Conservation (phyloP, 2,113 vertebrate genomes). For the Phalacrocorax aristotelis region DNA sequence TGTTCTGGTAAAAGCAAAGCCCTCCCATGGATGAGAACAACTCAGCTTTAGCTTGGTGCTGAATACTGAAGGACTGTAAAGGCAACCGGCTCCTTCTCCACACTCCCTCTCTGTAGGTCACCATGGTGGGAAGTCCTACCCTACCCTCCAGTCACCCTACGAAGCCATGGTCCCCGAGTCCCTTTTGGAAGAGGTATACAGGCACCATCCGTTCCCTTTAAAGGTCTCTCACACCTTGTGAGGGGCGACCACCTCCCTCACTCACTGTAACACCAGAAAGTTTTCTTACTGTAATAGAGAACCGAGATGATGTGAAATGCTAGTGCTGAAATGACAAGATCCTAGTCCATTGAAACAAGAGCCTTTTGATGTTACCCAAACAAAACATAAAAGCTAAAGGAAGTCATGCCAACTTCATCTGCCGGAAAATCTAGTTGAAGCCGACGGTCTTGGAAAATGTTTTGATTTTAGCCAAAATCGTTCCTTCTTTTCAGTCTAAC, state of each 20-base stretch:
- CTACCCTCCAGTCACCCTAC: background rate
- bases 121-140: background rate
- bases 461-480: background rate
- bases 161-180: rapidly evolving
- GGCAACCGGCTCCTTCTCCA: background rate
- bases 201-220: background rate
- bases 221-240: background rate
- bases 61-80: background rate
- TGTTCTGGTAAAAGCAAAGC: background rate
- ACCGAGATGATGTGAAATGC: background rate
- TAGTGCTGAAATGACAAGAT: background rate
- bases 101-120: background rate
- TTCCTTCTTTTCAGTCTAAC: background rate
- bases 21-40: background rate
- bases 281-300: background rate
- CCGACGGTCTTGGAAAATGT: background rate
- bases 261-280: background rate
- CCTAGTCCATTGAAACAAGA: background rate
- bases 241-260: background rate
- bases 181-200: background rate
- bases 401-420: background rate
- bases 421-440: background rate
- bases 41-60: background rate
- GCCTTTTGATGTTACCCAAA: conserved; percentile 3
- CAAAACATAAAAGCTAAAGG: conserved; percentile 5